Evolutionary conservation across 1,140 invertebrate species (phyloP).

Genomic region (Bombus impatiens): DNA sequence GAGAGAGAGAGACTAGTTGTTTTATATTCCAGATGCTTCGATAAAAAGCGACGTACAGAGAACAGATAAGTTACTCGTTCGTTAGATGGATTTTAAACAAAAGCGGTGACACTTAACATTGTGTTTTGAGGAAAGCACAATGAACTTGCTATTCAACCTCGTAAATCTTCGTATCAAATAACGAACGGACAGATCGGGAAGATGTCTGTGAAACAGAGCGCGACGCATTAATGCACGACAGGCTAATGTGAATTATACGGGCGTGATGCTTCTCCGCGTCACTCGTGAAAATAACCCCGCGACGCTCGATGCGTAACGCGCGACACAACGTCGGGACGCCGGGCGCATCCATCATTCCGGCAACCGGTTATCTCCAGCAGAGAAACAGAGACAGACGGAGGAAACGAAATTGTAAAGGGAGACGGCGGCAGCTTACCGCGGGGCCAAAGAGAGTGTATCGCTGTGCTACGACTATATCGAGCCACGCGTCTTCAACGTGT

Average conservation of each 20-base stretch:
- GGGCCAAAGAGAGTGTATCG: not conserved
- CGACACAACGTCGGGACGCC: constrained; percentile 73
- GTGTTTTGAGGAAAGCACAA: too few relatives aligned
- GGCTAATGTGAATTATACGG: constrained; percentile 73
- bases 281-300: constrained; percentile 76
- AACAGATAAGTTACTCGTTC: too few relatives aligned
- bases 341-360: constrained; percentile 75
- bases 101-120: too few relatives aligned
- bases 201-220: constrained; percentile 11
- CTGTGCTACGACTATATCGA: constrained; percentile 41
- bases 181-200: not conserved
- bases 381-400: constrained; percentile 37
- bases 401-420: constrained; percentile 44
- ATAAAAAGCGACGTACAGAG: too few relatives aligned
- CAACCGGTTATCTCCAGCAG: constrained; percentile 62
- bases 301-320: constrained; percentile 74
- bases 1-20: too few relatives aligned
- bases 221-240: constrained; percentile 60
- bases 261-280: too few relatives aligned
- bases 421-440: not conserved
- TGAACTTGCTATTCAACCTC: too few relatives aligned
- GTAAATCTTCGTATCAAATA: too few relatives aligned
- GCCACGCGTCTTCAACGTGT: constrained; percentile 36
- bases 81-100: too few relatives aligned
- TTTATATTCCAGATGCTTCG: too few relatives aligned